Evolutionary conservation across 2,888 invertebrate species (phyloP).

Genomic region (Pardosa pseudoannulata): DNA sequence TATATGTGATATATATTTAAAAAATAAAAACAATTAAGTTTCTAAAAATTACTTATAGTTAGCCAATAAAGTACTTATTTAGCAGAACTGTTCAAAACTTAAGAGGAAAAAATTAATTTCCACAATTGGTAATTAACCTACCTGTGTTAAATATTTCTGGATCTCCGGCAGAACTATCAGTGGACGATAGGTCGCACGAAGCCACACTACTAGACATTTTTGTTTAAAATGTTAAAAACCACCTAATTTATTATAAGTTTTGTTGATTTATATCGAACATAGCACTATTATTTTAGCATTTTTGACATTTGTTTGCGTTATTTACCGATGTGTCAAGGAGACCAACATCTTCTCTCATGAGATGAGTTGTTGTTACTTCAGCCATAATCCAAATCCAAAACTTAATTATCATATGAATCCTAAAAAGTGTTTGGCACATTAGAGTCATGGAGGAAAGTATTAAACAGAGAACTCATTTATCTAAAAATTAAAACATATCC

Average conservation of each 20-base stretch:
- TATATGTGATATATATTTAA: too few relatives aligned
- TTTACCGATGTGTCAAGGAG: slow-evolving; percentile 64
- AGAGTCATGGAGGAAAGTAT: too few relatives aligned
- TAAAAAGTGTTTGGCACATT: background rate
- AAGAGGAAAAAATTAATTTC: too few relatives aligned
- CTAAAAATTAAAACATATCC: too few relatives aligned
- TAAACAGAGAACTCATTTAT: too few relatives aligned
- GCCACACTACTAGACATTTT: background rate
- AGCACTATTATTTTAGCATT: background rate
- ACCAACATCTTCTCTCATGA: slow-evolving; percentile 33
- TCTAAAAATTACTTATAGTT: too few relatives aligned
- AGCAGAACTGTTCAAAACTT: too few relatives aligned
- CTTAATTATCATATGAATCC: background rate
- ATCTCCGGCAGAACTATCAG: slow-evolving; percentile 11
- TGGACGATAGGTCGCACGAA: background rate
- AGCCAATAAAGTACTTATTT: too few relatives aligned
- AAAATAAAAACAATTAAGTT: too few relatives aligned
- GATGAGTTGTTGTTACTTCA: slow-evolving; percentile 31
- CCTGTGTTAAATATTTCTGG: background rate
- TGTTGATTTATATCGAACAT: background rate
- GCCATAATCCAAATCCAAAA: background rate
- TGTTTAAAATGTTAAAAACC: background rate
- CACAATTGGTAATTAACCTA: background rate
- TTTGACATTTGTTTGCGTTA: slow-evolving; percentile 36
- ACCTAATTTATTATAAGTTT: background rate